Evolutionary conservation across 2,797 vertebrate genomes (phyloP).

Genomic region (Vipera latastei): DNA sequence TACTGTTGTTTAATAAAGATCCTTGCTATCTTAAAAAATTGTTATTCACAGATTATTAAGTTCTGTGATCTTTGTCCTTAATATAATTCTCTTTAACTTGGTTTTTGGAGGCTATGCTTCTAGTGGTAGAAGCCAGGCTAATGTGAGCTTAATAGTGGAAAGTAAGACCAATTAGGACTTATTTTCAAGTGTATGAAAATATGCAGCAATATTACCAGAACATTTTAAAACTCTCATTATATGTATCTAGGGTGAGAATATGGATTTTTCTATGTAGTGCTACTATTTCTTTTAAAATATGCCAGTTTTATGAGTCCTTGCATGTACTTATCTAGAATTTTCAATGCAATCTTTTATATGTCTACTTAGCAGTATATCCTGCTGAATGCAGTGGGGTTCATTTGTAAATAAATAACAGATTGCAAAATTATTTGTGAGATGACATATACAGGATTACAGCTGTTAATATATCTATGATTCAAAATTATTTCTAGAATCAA

Average conservation of each 20-base stretch:
- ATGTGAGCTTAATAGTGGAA: slow-evolving; percentile 36
- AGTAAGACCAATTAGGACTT: not conserved
- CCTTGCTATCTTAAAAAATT: slow-evolving; percentile 54
- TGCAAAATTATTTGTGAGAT: not conserved
- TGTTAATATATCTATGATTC: not conserved
- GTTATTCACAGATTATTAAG: slow-evolving; percentile 47
- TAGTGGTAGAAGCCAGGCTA: slow-evolving; percentile 12
- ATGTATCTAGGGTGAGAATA: not conserved
- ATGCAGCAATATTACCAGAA: not conserved
- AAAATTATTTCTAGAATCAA: not conserved
- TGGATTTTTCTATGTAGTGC: not conserved
- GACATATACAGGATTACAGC: not conserved
- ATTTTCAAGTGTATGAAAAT: not conserved
- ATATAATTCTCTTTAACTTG: slow-evolving; percentile 43
- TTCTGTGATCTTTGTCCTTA: slow-evolving; percentile 54
- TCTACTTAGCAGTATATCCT: not conserved
- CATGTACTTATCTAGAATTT: not conserved
- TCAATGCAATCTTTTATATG: not conserved
- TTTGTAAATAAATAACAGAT: not conserved
- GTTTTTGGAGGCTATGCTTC: slow-evolving; percentile 31
- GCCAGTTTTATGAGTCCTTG: not conserved
- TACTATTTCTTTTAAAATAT: not conserved
- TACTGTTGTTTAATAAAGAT: slow-evolving; percentile 37
- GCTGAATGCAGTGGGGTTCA: not conserved
- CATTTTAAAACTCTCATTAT: not conserved